Percentiles rank a stretch among this genome's conserved stretches.
Conservation (phyloP, 2,888 invertebrate genomes). For the Calliopum simillimum region DNA sequence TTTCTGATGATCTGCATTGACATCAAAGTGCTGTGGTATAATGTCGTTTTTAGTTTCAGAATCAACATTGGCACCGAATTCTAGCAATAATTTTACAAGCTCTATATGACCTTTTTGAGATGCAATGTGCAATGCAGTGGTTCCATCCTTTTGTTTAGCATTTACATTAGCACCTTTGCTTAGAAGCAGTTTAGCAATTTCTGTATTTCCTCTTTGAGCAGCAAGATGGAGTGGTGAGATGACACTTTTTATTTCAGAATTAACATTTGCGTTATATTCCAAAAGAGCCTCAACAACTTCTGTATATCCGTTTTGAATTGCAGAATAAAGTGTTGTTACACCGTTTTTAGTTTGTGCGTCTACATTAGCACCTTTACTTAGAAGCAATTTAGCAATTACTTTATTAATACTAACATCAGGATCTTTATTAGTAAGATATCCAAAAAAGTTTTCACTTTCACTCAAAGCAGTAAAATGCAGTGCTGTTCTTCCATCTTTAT, state of each 20-base stretch:
- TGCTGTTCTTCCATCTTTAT: no score
- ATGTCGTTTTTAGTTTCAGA: no score
- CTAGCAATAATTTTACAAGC: no score
- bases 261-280: no score
- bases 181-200: neutral
- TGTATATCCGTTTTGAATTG: neutral
- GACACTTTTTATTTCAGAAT: conserved; percentile 1
- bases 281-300: conserved; percentile 14
- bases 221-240: conserved; percentile 13
- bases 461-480: conserved; percentile 14
- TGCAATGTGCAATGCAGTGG: conserved; percentile 3
- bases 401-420: conserved; percentile 11
- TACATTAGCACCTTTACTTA: conserved; percentile 16
- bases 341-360: conserved; percentile 4
- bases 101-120: neutral
- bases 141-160: conserved; percentile 16
- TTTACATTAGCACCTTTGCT: conserved; percentile 20
- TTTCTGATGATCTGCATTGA: neutral
- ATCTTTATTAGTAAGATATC: conserved; percentile 4
- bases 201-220: neutral
- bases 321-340: conserved; percentile 13
- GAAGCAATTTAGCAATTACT: conserved; percentile 11
- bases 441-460: neutral
- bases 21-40: no score
- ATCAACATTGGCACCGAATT: no score